Base-by-base conservation (phyloP, 1,140 invertebrate genomes). In the Hormaphis cornu region DNA sequence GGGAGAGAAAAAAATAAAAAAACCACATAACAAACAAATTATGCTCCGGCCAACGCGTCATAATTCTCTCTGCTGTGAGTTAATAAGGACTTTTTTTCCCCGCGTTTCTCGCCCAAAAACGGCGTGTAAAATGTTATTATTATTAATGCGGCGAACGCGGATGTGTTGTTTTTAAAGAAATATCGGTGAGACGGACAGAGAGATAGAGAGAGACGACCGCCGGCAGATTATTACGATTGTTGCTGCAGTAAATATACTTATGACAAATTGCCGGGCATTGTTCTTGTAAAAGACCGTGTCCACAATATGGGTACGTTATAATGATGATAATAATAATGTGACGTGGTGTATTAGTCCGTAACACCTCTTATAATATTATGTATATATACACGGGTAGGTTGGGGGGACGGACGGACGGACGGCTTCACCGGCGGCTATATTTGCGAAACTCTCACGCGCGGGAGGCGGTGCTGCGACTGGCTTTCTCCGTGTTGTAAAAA, bases 21-120 rank as follows among this genome's bases (percentile, higher is more conserved):
- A 35, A 37, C 33, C 40, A 44, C 53, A 24, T 42, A 50, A 50
- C 61, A 50, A 66, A 66, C 61, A 66, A 50, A 66, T 66, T 66
- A 66, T 33, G 61, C 28, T 66, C 40, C 40, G 40, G 40, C 22
- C 9, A 16, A 59, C 24, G 56, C 8, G 7, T 26, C 18, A 42
- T 18, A 28, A 22, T 9, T 28, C 20, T 61, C 37, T 26, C 37
- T 9, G 8, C 6, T n/a, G 6, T 18, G 12, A 1, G 20, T 37
- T 66, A 66, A 48, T 66, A 50, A 66, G n/a, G 10, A 46, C n/a
- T 61, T 46, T 46, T 28, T 46, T 18, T 42, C 30, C n/a, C 12
- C n/a, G n/a, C n/a, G n/a, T 53, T 28, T 53, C 26, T 9, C 22
- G 28, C 26, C 61, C 28, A 66, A 33, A n/a, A 66, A 46, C 42